Evolutionary conservation across 2,797 vertebrate genomes (phyloP).

Genomic region (Eulemur coronatus): DNA sequence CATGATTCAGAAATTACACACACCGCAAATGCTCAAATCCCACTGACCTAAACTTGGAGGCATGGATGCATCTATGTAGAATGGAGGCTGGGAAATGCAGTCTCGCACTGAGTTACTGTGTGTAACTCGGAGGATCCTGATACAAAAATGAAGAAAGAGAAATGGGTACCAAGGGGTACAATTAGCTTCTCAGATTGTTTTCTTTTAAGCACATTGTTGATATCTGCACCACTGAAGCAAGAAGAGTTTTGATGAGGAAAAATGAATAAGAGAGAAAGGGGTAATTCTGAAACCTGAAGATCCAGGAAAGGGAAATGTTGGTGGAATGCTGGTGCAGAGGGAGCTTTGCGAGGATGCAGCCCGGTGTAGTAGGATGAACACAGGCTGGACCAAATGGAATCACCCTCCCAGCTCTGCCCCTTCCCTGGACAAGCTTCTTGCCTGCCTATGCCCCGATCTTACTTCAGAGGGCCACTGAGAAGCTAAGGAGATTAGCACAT

Average conservation of each 20-base stretch:
- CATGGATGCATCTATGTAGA: background rate
- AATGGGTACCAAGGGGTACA: background rate
- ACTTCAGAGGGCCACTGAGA: background rate
- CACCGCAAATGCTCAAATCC: background rate
- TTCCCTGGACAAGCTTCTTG: background rate
- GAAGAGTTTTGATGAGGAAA: background rate
- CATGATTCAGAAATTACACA: background rate
- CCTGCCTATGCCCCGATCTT: background rate
- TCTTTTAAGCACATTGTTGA: background rate
- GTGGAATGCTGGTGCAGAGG: background rate
- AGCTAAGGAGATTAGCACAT: background rate
- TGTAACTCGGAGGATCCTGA: background rate
- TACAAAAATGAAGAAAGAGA: background rate
- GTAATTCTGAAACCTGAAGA: background rate
- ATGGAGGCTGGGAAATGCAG: background rate
- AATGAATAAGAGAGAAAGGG: background rate
- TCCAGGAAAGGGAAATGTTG: background rate
- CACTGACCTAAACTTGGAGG: background rate
- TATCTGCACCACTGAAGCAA: background rate
- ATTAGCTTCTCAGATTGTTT: background rate
- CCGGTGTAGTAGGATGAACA: fast-evolving
- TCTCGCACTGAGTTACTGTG: background rate
- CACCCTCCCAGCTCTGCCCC: too few relatives aligned
- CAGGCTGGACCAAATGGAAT: background rate
- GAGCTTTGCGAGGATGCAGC: background rate